Conservation (phyloP, 2,797 vertebrate genomes). For the Telmatherina bonti region DNA sequence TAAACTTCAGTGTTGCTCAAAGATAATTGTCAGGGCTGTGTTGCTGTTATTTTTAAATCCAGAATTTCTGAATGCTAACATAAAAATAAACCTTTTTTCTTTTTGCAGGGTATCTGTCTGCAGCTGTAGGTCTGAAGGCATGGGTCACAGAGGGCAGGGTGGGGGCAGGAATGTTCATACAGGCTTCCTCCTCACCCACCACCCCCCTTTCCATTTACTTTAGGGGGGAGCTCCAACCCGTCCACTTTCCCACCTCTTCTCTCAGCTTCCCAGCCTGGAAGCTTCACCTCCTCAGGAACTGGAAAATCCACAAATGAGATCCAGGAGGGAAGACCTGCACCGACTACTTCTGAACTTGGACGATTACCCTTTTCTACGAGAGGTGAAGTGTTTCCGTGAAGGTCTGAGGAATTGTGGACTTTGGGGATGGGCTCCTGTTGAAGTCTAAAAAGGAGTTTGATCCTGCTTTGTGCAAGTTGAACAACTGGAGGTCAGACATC, state of each 20-base stretch:
- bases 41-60: not conserved
- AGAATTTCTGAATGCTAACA: not conserved
- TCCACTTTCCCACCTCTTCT: constrained; percentile 42
- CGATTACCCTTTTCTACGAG: constrained; percentile 8
- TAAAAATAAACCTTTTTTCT: constrained; percentile 8
- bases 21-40: not conserved
- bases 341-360: constrained; percentile 41
- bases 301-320: constrained; percentile 86
- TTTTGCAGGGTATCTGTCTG: constrained; percentile 74
- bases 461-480: constrained; percentile 24
- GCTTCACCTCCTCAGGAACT: constrained; percentile 82
- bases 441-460: constrained; percentile 14
- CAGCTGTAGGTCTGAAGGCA: constrained; percentile 64
- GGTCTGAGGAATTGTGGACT: not conserved
- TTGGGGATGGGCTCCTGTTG: constrained; percentile 5
- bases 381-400: not conserved
- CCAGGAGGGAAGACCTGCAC: constrained; percentile 18
- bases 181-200: constrained; percentile 45
- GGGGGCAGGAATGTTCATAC: constrained; percentile 62
- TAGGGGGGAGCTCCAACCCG: constrained; percentile 30
- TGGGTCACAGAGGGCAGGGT: constrained; percentile 70
- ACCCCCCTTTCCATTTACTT: constrained; percentile 26
- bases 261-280: constrained; percentile 67
- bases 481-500: constrained; percentile 14
- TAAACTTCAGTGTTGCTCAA: not conserved